These are phyloP conservation scores for Sipha maydis DNA, from an alignment of 2,888 invertebrate species.

Conservation along the genomic window DNA sequence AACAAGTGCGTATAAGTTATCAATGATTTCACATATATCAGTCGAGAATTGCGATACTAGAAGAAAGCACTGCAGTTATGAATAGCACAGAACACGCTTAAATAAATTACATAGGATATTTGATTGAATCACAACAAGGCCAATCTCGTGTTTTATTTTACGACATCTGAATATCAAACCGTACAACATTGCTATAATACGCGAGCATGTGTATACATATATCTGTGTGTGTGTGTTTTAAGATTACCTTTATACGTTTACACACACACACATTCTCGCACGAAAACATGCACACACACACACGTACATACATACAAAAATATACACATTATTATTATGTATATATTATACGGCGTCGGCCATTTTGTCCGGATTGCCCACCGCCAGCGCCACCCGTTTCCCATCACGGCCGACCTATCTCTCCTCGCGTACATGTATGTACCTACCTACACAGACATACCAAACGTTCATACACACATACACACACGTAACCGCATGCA, in stretches of 20 bases:
- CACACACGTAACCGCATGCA: not conserved
- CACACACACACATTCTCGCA: not conserved
- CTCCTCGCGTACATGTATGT: not conserved
- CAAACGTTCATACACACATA: not conserved
- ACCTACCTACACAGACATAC: not conserved
- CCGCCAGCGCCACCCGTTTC: slow-evolving; percentile 27
- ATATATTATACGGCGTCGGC: slow-evolving; percentile 41
- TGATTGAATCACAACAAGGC: too few species aligned
- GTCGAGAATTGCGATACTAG: too few species aligned
- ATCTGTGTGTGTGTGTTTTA: not conserved
- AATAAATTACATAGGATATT: too few species aligned
- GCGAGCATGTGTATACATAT: not conserved
- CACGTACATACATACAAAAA: not conserved
- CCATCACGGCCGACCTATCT: not conserved
- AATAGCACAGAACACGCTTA: too few species aligned
- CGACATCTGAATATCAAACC: too few species aligned
- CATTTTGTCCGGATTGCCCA: slow-evolving; percentile 48
- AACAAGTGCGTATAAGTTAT: too few species aligned
- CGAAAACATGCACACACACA: not conserved
- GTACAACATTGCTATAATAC: too few species aligned
- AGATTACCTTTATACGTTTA: not conserved
- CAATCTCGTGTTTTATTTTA: too few species aligned
- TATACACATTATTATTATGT: slow-evolving; percentile 15
- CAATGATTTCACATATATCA: too few species aligned
- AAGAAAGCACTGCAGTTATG: too few species aligned